Conservation (phyloP, 2,888 invertebrate species). For the Mesochorus sp. region DNA sequence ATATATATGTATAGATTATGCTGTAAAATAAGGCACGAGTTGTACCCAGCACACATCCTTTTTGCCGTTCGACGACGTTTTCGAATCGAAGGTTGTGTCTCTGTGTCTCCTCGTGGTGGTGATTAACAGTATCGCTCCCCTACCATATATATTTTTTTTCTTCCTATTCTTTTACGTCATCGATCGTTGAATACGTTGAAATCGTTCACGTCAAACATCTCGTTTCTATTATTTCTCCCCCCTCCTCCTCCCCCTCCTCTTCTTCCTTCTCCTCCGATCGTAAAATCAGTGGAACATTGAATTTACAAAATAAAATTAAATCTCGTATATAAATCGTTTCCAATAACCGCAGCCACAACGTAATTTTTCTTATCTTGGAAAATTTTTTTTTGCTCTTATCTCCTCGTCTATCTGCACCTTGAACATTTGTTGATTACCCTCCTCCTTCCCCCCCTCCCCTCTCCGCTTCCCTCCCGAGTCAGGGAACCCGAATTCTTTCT, state of each 20-base stretch:
- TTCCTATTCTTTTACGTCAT: slow-evolving; percentile 52
- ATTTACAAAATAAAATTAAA: slow-evolving; percentile 10
- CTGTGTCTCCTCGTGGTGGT: too few relatives aligned
- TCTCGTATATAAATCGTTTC: background rate
- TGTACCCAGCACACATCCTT: background rate
- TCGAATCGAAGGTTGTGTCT: slow-evolving; percentile 39
- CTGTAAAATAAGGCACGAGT: too few relatives aligned
- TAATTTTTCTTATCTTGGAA: slow-evolving; percentile 51
- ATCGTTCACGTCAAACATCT: slow-evolving; percentile 11
- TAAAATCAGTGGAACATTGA: too few relatives aligned
- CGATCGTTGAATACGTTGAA: slow-evolving; percentile 37
- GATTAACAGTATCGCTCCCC: too few relatives aligned
- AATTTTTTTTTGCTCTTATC: slow-evolving; percentile 49
- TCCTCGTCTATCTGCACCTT: slow-evolving; percentile 59
- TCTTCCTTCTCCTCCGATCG: background rate
- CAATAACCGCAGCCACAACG: background rate
- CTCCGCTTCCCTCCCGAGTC: background rate
- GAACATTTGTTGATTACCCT: slow-evolving; percentile 55
- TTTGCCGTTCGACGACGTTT: background rate
- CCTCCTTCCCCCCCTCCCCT: background rate
- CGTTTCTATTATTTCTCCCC: background rate
- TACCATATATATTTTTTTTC: slow-evolving; percentile 12
- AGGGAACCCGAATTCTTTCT: too few relatives aligned
- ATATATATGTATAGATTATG: background rate
- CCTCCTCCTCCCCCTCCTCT: background rate